Conservation (phyloP, 53 echinoderm and acorn worm species). For the Pentamera pediparva region DNA sequence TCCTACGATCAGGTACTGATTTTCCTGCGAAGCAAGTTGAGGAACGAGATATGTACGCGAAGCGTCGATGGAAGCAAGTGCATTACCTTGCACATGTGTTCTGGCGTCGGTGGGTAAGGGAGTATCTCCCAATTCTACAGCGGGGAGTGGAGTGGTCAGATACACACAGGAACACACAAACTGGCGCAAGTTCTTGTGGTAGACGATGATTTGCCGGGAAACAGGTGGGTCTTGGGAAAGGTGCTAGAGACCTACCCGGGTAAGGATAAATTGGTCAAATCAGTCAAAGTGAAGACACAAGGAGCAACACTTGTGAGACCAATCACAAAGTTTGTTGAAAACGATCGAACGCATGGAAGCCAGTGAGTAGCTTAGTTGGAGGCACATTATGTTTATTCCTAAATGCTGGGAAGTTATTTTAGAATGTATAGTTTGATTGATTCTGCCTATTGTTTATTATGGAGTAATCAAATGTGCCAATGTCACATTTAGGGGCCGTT, state of each 20-base stretch:
- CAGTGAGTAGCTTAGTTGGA: not conserved
- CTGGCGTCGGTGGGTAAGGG: constrained; percentile 42
- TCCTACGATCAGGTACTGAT: constrained; percentile 2
- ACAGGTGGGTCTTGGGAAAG: constrained; percentile 37
- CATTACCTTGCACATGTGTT: constrained; percentile 38
- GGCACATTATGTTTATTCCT: not conserved
- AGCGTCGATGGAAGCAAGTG: constrained; percentile 44
- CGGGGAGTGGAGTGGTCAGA: constrained; percentile 41
- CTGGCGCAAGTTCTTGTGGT: constrained; percentile 39
- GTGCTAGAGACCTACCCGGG: constrained; percentile 28
- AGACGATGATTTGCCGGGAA: constrained; percentile 38
- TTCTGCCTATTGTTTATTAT: too few relatives aligned
- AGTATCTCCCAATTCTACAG: constrained; percentile 44
- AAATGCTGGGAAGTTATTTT: not conserved
- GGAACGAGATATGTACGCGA: constrained; percentile 24
- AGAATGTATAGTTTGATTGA: too few relatives aligned
- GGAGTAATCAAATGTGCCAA: not conserved
- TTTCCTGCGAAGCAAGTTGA: constrained; percentile 13
- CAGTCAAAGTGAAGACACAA: constrained; percentile 35
- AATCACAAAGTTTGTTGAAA: constrained; percentile 34
- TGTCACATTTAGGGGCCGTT: not conserved
- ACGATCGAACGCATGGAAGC: not conserved
- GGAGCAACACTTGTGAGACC: constrained; percentile 23
- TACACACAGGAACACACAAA: constrained; percentile 23
- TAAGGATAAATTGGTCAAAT: constrained; percentile 29